Base-by-base conservation (phyloP, 1,140 invertebrate genomes). In the Brachionus rubens region DNA sequence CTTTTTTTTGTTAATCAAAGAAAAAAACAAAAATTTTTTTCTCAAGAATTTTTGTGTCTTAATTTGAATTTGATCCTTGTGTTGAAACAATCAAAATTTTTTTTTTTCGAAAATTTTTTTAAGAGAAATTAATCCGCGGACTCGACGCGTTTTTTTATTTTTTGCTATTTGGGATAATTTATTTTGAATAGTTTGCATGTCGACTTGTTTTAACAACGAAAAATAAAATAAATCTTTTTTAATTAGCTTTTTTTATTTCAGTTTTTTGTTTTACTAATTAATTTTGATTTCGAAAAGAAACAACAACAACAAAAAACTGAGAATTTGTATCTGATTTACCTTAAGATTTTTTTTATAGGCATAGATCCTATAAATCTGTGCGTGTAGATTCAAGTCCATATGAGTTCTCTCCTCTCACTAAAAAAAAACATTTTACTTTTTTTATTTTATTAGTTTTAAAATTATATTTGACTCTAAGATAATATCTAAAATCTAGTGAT, bases 151-250 rank as follows among this genome's bases (percentile, higher is more conserved):
- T 59, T 59, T 59, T 16, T 16, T 48, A 1, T 3, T 59, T 30
- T n/a, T n/a, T n/a, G n/a, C 19, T 59, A 16, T 59, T 40, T 33
- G 36, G 36, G 36, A 59, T 59, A 59, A 59, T 59, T 59, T 59
- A 59, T 59, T 59, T 59, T 12, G 30, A 59, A 59, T 59, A 36
- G 54, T 33, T 59, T 59, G 54, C 54, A 59, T 59, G 54, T 59
- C 19, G 54, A 59, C 54, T 59, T 19, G n/a, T n/a, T n/a, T n/a
- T n/a, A n/a, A n/a, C n/a, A n/a, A n/a, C n/a, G n/a, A n/a, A n/a
- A 33, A 28, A 59, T 33, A 30, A 59, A 28, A 59, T 59, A 59
- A 59, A 59, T 59, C 54, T 59, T 36, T 59, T 59, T 59, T 59
- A 59, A 59, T 59, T 59, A 33, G 54, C 54, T 59, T 59, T 54